Conservation (phyloP, 2,797 vertebrate species). For the Acomys russatus region DNA sequence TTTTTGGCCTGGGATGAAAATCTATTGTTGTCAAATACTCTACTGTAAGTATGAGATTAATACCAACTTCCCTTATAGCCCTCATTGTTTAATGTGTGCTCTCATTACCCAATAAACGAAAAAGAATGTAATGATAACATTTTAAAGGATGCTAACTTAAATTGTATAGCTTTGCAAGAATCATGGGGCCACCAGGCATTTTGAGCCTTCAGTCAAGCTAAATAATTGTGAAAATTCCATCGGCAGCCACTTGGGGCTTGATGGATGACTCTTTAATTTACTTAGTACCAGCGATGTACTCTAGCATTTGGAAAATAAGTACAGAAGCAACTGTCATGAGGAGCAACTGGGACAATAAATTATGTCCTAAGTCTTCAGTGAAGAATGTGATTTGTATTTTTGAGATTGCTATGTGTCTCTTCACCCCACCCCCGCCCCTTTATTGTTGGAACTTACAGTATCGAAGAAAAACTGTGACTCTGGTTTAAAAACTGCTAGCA, state of each 20-base stretch:
- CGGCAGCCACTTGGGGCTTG: slow-evolving; percentile 67
- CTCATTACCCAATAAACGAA: background rate
- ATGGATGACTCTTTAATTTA: slow-evolving; percentile 68
- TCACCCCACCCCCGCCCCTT: no score
- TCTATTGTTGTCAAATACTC: slow-evolving; percentile 48
- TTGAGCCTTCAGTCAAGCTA: slow-evolving; percentile 61
- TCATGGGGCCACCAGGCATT: slow-evolving; percentile 8
- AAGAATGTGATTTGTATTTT: slow-evolving; percentile 46
- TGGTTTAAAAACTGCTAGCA: slow-evolving; percentile 49
- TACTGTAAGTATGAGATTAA: slow-evolving; percentile 30
- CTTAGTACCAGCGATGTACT: slow-evolving; percentile 38
- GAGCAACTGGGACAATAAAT: slow-evolving; percentile 28
- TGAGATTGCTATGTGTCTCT: slow-evolving; percentile 28
- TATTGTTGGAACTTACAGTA: slow-evolving; percentile 9
- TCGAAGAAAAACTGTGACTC: slow-evolving; percentile 10
- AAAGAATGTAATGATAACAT: slow-evolving; percentile 18
- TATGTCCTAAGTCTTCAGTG: background rate
- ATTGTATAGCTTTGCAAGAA: slow-evolving; percentile 46
- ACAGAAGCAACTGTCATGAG: background rate
- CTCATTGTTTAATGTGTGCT: background rate
- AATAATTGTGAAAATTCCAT: slow-evolving; percentile 75
- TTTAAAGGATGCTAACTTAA: slow-evolving; percentile 46
- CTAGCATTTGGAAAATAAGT: slow-evolving; percentile 69
- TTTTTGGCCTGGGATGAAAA: background rate
- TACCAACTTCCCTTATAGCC: slow-evolving; percentile 10